These are phyloP conservation scores for Chionomys nivalis DNA, from an alignment of 2,113 vertebrate genomes.

Conservation along the genomic window DNA sequence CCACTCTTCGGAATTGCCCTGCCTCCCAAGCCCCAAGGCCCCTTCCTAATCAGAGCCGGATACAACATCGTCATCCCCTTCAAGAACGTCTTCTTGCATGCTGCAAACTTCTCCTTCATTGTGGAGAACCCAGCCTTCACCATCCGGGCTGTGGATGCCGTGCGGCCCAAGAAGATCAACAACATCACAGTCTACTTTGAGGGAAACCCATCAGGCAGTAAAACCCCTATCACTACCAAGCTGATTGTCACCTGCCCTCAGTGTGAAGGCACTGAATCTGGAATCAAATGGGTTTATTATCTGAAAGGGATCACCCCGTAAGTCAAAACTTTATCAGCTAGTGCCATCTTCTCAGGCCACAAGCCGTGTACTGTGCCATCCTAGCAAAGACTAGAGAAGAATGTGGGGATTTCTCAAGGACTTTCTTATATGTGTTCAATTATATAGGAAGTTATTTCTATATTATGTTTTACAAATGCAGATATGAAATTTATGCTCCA, in stretches of 20 bases:
- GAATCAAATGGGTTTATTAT: conserved; percentile 90
- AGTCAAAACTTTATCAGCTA: neutral
- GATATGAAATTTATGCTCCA: neutral
- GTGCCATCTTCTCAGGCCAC: neutral
- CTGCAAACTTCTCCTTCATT: conserved; percentile 84
- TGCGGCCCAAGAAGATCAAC: conserved; percentile 87
- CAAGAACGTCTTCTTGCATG: conserved; percentile 91
- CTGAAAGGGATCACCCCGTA: conserved; percentile 85
- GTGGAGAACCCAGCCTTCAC: conserved; percentile 89
- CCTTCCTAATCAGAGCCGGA: conserved; percentile 85
- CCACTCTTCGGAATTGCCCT: conserved; percentile 87
- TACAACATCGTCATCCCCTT: conserved; percentile 88
- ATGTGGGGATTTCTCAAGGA: neutral
- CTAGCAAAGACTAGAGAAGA: neutral
- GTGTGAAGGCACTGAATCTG: conserved; percentile 69
- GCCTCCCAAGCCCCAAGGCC: conserved; percentile 91
- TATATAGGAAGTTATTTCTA: neutral
- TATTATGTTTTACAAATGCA: neutral
- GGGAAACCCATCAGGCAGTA: conserved; percentile 62
- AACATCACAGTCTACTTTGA: conserved; percentile 86
- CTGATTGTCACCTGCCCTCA: conserved; percentile 86
- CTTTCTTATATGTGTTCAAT: neutral
- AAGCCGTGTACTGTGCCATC: neutral
- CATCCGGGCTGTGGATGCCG: conserved; percentile 80
- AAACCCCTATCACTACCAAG: conserved; percentile 83